phyloP scores from a whole-genome alignment of 37 sponge, comb jelly and placozoan genomes.

The Corticium candelabrum region DNA sequence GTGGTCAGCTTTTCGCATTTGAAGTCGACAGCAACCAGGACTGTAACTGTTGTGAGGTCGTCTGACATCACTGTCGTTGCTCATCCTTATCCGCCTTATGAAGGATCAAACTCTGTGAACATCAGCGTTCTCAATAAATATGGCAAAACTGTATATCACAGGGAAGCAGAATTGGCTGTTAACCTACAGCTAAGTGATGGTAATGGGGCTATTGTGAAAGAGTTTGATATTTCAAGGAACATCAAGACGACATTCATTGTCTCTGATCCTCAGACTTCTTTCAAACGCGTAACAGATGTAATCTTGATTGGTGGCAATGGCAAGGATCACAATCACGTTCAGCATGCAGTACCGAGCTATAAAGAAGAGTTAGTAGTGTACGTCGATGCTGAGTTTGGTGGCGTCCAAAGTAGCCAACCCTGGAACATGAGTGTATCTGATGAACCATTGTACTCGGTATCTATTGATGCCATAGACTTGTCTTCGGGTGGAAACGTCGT shows the following conservation, averaged over 20 bases:
- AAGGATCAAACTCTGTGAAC: slow-evolving; percentile 13
- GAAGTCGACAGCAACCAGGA: not conserved
- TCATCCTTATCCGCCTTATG: slow-evolving; percentile 39
- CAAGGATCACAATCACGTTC: too few species aligned
- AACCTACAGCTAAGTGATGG: slow-evolving; percentile 26
- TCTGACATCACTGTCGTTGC: slow-evolving; percentile 16
- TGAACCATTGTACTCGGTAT: slow-evolving; percentile 3
- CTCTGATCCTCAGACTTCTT: too few species aligned
- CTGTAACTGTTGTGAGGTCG: slow-evolving; percentile 21
- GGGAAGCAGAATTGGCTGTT: slow-evolving; percentile 31
- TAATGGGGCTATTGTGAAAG: too few species aligned
- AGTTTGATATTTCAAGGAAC: too few species aligned
- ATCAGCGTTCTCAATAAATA: slow-evolving; percentile 22
- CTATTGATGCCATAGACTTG: slow-evolving; percentile 9
- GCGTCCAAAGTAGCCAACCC: not conserved
- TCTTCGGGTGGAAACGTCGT: slow-evolving; percentile 19
- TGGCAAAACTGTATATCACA: slow-evolving; percentile 21
- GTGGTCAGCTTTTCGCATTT: too few species aligned
- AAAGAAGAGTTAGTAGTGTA: too few species aligned
- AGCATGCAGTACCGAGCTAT: too few species aligned
- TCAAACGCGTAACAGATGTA: too few species aligned
- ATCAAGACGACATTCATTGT: too few species aligned
- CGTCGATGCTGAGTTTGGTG: slow-evolving; percentile 12
- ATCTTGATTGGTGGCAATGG: too few species aligned
- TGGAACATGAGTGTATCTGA: slow-evolving; percentile 9